Evolutionary conservation across 2,888 invertebrate genomes (phyloP).

Genomic region (Mantis religiosa): DNA sequence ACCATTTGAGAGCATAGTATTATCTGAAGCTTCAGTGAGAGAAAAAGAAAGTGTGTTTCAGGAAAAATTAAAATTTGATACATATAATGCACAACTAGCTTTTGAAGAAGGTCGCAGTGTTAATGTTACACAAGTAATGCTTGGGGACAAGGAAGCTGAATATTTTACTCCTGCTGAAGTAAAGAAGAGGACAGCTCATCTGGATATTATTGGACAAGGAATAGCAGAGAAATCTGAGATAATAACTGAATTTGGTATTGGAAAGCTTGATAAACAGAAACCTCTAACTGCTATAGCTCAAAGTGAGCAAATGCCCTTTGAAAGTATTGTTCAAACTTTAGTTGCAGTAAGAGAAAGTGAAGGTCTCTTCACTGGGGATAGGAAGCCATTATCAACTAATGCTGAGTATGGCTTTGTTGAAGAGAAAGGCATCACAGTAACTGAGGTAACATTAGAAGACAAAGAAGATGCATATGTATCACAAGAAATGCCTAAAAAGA

Average conservation of each 20-base stretch:
- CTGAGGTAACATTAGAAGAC: slow-evolving; percentile 49
- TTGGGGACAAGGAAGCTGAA: slow-evolving; percentile 47
- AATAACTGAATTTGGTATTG: slow-evolving; percentile 31
- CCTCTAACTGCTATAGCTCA: slow-evolving; percentile 48
- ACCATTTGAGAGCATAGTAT: slow-evolving; percentile 51
- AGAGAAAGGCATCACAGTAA: slow-evolving; percentile 48
- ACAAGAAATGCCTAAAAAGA: slow-evolving; percentile 41
- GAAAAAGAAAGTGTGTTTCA: slow-evolving; percentile 43
- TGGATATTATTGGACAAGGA: slow-evolving; percentile 39
- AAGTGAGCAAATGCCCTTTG: slow-evolving; percentile 50
- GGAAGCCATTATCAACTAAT: slow-evolving; percentile 49
- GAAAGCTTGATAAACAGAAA: slow-evolving; percentile 17
- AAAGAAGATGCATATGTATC: slow-evolving; percentile 48
- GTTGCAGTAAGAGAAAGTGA: slow-evolving; percentile 53
- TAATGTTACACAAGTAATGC: slow-evolving; percentile 50
- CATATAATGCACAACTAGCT: slow-evolving; percentile 45
- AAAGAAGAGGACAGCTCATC: slow-evolving; percentile 32
- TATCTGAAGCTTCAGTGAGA: slow-evolving; percentile 46
- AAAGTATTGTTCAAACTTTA: slow-evolving; percentile 53
- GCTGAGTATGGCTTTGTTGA: slow-evolving; percentile 46
- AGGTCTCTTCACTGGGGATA: slow-evolving; percentile 35
- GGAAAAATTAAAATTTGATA: slow-evolving; percentile 41
- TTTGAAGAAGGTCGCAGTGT: slow-evolving; percentile 50
- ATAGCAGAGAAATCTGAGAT: slow-evolving; percentile 45
- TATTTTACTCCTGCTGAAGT: slow-evolving; percentile 33